A percentile compares a stretch with the other conserved stretches of the same genome.
phyloP scores from a whole-genome alignment of 64 coral and sea anemone species.

The Pocillopora damicornis region DNA sequence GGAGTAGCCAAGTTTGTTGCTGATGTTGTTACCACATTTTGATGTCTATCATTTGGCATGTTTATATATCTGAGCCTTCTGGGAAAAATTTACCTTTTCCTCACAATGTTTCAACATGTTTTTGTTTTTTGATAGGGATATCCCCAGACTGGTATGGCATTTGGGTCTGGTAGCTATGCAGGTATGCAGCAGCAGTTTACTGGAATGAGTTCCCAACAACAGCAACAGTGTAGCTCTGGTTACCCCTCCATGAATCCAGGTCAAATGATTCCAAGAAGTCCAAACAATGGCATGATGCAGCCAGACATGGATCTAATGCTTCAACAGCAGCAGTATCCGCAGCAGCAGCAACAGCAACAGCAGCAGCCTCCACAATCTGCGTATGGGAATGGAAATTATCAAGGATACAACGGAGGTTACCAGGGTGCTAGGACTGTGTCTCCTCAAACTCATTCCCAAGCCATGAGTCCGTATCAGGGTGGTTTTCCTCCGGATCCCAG shows the following conservation, averaged over 20 bases:
- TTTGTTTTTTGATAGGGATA: slow-evolving; percentile 13
- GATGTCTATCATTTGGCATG: no score
- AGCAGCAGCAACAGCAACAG: not conserved
- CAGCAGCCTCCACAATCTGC: not conserved
- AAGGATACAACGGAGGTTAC: slow-evolving; percentile 42
- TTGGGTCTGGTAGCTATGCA: slow-evolving; percentile 2
- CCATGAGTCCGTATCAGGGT: slow-evolving; percentile 38
- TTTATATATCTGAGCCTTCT: no score
- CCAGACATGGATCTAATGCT: slow-evolving; percentile 19
- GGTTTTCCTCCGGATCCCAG: slow-evolving; percentile 12
- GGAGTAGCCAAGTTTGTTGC: no score
- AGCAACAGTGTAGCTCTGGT: slow-evolving; percentile 8
- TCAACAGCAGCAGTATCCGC: slow-evolving; percentile 29
- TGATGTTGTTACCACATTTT: no score
- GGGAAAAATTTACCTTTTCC: no score
- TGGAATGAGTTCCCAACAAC: slow-evolving; percentile 23
- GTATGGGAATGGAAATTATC: slow-evolving; percentile 40
- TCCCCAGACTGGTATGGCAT: slow-evolving; percentile 14
- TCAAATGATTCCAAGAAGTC: slow-evolving; percentile 36
- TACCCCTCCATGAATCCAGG: slow-evolving; percentile 38
- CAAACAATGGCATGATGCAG: slow-evolving; percentile 49
- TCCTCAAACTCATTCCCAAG: not conserved
- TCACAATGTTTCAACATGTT: not conserved
- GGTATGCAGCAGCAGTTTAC: slow-evolving; percentile 32
- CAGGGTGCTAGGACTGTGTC: slow-evolving; percentile 17